Evolutionary conservation across 2,113 vertebrate species (phyloP).

Genomic region (Dinomys branickii): DNA sequence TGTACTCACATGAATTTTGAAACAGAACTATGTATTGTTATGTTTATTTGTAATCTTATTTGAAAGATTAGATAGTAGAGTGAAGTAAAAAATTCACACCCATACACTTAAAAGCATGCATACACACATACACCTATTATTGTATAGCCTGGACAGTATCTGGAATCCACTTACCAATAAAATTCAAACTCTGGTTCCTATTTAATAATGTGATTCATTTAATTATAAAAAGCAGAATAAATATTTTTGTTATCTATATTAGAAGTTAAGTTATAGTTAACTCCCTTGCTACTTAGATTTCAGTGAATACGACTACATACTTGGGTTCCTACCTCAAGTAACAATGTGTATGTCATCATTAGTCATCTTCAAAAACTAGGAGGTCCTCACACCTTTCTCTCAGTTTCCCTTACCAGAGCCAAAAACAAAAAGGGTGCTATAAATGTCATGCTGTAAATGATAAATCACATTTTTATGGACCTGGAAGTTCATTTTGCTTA

Average conservation of each 20-base stretch:
- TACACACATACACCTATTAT: not conserved
- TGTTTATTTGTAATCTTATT: slow-evolving; percentile 23
- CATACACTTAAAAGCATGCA: not conserved
- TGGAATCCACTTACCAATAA: slow-evolving; percentile 12
- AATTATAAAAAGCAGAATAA: slow-evolving; percentile 12
- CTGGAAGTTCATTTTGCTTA: slow-evolving; percentile 87
- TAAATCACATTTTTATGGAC: slow-evolving; percentile 87
- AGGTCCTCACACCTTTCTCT: slow-evolving; percentile 86
- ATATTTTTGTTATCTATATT: slow-evolving; percentile 18
- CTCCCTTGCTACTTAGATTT: slow-evolving; percentile 4
- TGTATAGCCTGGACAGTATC: not conserved
- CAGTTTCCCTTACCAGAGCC: slow-evolving; percentile 83
- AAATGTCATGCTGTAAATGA: slow-evolving; percentile 86
- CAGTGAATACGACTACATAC: slow-evolving; percentile 1
- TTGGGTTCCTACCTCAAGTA: slow-evolving; percentile 82
- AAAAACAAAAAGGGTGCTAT: slow-evolving; percentile 82
- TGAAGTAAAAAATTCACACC: not conserved
- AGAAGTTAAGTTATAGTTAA: not conserved
- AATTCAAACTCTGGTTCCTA: slow-evolving; percentile 51
- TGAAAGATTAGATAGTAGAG: not conserved
- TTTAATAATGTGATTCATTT: not conserved
- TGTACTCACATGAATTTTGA: not conserved
- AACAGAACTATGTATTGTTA: not conserved
- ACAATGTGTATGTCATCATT: slow-evolving; percentile 72
- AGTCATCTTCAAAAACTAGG: slow-evolving; percentile 84